Base-by-base conservation (phyloP, 2,888 invertebrate species). In the Mythimna ferrago region DNA sequence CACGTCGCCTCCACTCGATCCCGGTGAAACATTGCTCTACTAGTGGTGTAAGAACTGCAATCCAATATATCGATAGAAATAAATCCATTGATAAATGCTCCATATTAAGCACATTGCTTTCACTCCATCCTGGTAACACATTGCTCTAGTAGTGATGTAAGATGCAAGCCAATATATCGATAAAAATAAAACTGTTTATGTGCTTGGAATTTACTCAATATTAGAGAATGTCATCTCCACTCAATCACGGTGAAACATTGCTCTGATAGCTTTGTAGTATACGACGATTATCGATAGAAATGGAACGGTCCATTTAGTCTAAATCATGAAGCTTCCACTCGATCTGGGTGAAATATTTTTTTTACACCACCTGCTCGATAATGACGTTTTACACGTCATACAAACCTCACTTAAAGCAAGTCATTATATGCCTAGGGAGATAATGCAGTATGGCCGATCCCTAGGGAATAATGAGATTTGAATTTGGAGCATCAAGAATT, bases 1-100 rank as follows among this genome's bases (percentile, higher is more conserved):
- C 91, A 88, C 91, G 93, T 93, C 93, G 92, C 89, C 88, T 89
- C 91, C 93, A 94, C 94, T 95, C 94, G 93, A 94, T 94, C 90
- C 93, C 83, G 66, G 91, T 92, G 92, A 93, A 93, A 91, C 91
- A 92, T 91, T 87, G 89, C 90, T 78, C 66, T 73, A 65, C 67
- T 41, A 88, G 88, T 76, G 90, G 61, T 85, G 90, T 69, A 44
- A 48, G 6, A 2, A 48, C 19, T 41, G 77, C 71, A 16, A 3
- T 9, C 9, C 1, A 0, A 58, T 58, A 35, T 89, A 87, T 92
- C 89, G 89, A 89, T 89, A 82, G 56, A 48, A 57, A n/a, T 10
- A 14, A 1, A 48, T 38, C 6, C 19, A 26, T 41, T 53, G 0
- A 14, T 56, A 68, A 6, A 19, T 53, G n/a, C n/a, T 53, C n/a